Conservation (phyloP, 2,113 vertebrate genomes). For the Spheniscus mendiculus region DNA sequence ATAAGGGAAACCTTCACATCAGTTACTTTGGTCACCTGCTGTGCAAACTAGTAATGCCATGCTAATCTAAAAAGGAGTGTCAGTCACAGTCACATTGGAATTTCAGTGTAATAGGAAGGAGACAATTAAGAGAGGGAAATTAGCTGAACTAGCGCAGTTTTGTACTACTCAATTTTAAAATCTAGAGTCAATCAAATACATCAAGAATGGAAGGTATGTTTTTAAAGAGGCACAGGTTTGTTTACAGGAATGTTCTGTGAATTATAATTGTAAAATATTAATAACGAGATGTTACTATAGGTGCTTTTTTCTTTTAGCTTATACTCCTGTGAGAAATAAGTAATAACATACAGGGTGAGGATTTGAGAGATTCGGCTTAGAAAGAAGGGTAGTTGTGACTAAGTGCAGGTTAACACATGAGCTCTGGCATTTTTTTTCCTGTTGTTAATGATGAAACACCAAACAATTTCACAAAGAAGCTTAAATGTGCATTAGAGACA, state of each 20-base stretch:
- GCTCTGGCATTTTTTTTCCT: neutral
- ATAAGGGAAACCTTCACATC: neutral
- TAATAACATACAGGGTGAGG: neutral
- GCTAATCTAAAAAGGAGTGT: neutral
- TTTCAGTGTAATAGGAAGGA: neutral
- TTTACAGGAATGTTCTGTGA: neutral
- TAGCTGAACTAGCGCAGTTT: neutral
- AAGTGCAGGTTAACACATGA: neutral
- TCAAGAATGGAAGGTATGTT: neutral
- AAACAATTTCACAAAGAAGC: neutral
- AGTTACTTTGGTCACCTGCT: constrained; percentile 10
- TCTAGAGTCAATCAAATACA: neutral
- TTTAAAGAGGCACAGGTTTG: neutral
- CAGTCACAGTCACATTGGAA: neutral
- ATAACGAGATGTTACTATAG: neutral
- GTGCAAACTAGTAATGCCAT: constrained; percentile 1
- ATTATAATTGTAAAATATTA: neutral
- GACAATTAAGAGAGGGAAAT: neutral
- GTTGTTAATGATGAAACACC: neutral
- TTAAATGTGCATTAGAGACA: neutral
- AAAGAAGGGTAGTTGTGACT: neutral
- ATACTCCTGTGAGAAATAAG: neutral
- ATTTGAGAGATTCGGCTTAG: neutral
- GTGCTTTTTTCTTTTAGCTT: neutral
- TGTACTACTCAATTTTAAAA: neutral